These are phyloP conservation scores for Microplitis demolitor DNA, from an alignment of 1,140 invertebrate genomes.

Conservation along the genomic window DNA sequence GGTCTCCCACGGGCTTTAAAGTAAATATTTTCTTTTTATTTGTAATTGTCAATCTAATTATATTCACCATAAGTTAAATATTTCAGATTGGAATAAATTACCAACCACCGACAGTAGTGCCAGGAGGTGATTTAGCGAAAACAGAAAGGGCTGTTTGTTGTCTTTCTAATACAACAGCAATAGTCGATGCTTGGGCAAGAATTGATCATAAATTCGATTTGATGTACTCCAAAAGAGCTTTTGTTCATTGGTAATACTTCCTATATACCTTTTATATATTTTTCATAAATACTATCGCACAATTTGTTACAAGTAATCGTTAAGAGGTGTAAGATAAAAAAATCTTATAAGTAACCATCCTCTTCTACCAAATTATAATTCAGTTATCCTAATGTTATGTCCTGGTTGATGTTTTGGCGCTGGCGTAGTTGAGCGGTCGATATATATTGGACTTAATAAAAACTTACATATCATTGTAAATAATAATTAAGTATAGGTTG, in stretches of 20 bases:
- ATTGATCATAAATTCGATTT: constrained; percentile 76
- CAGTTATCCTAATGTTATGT: too few relatives aligned
- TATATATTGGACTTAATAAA: too few relatives aligned
- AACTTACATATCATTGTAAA: too few relatives aligned
- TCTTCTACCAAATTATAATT: too few relatives aligned
- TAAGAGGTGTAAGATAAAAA: too few relatives aligned
- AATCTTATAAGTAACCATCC: too few relatives aligned
- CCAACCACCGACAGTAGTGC: constrained; percentile 76
- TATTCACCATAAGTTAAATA: background rate
- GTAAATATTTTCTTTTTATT: constrained; percentile 29
- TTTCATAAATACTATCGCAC: too few relatives aligned
- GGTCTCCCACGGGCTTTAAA: constrained; percentile 69
- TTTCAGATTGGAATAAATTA: constrained; percentile 70
- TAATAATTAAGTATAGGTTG: too few relatives aligned
- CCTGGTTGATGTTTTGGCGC: too few relatives aligned
- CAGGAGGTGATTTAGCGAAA: constrained; percentile 73
- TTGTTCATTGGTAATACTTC: constrained; percentile 73
- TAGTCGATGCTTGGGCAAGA: constrained; percentile 76
- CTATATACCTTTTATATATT: background rate
- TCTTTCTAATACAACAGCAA: constrained; percentile 78
- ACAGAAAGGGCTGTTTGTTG: constrained; percentile 72
- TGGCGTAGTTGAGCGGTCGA: too few relatives aligned
- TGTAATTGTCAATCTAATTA: background rate
- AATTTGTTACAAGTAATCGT: too few relatives aligned
- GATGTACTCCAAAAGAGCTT: constrained; percentile 78